These are phyloP conservation scores for Cirrhinus molitorella DNA, from an alignment of 2,797 vertebrate species.

Conservation along the genomic window DNA sequence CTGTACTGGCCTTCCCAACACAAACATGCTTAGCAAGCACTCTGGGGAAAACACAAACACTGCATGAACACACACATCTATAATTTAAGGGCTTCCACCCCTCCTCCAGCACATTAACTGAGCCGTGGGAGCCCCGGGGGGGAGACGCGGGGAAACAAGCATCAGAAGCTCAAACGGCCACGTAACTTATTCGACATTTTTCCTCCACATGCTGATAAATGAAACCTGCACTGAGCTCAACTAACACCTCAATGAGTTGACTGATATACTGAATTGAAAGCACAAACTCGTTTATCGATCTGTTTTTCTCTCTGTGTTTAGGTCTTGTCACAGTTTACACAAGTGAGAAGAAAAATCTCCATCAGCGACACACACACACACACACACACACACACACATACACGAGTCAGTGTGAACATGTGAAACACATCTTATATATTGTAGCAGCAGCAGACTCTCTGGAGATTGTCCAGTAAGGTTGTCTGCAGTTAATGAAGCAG, in stretches of 20 bases:
- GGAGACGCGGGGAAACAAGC: background rate
- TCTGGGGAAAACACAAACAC: constrained; percentile 63
- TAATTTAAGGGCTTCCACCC: constrained; percentile 43
- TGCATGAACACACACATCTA: constrained; percentile 69
- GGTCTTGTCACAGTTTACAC: background rate
- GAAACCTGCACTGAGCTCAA: background rate
- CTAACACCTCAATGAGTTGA: background rate
- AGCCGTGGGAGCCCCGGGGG: background rate
- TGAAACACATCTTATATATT: background rate
- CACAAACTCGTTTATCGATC: background rate
- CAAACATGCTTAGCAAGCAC: constrained; percentile 62
- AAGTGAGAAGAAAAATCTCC: background rate
- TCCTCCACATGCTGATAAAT: background rate
- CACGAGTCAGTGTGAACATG: background rate
- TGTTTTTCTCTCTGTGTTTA: background rate
- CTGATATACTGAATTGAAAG: background rate
- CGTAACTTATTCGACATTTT: background rate
- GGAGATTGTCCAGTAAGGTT: background rate
- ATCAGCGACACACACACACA: background rate
- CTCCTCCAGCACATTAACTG: constrained; percentile 58
- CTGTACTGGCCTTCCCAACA: constrained; percentile 51
- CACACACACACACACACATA: background rate
- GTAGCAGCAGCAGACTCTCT: background rate
- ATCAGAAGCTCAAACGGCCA: background rate
- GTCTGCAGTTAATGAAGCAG: background rate